A percentile compares a stretch with the other conserved stretches of the same genome.
phyloP scores from a whole-genome alignment of 2,888 invertebrate species.

The Dolichomitus sp. region DNA sequence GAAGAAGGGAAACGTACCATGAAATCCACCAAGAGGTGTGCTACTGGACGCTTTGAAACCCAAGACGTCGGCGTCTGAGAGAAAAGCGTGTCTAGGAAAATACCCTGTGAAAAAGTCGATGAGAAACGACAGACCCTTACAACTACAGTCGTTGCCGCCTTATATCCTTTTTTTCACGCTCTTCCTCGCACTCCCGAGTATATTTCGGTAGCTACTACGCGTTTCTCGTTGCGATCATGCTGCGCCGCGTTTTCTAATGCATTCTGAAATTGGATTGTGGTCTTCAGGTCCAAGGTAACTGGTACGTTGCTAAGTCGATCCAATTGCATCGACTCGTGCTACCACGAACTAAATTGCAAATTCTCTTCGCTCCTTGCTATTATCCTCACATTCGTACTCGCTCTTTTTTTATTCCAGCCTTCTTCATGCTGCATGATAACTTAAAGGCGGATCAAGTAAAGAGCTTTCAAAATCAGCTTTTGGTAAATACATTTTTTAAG shows the following conservation, averaged over 20 bases:
- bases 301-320: not conserved
- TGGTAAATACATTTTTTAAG: too few relatives aligned
- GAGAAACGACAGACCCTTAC: slow-evolving; percentile 18
- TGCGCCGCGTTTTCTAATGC: not conserved
- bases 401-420: not conserved
- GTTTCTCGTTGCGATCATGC: not conserved
- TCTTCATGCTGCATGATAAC: not conserved
- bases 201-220: not conserved
- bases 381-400: not conserved
- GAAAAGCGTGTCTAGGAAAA: slow-evolving; percentile 2
- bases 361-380: not conserved
- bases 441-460: too few relatives aligned
- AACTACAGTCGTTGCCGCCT: not conserved
- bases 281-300: not conserved
- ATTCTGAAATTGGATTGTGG: slow-evolving; percentile 2
- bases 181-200: not conserved
- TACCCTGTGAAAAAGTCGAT: slow-evolving; percentile 15
- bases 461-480: too few relatives aligned
- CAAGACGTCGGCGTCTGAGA: not conserved
- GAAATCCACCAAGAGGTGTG: slow-evolving; percentile 26
- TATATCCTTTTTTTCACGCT: not conserved
- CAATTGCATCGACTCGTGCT: not conserved
- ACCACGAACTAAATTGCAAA: not conserved
- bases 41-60: not conserved
- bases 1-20: slow-evolving; percentile 20